A percentile compares a stretch with the other conserved stretches of the same genome.
phyloP scores from a whole-genome alignment of 2,113 vertebrate species.

The Rhea pennata region DNA sequence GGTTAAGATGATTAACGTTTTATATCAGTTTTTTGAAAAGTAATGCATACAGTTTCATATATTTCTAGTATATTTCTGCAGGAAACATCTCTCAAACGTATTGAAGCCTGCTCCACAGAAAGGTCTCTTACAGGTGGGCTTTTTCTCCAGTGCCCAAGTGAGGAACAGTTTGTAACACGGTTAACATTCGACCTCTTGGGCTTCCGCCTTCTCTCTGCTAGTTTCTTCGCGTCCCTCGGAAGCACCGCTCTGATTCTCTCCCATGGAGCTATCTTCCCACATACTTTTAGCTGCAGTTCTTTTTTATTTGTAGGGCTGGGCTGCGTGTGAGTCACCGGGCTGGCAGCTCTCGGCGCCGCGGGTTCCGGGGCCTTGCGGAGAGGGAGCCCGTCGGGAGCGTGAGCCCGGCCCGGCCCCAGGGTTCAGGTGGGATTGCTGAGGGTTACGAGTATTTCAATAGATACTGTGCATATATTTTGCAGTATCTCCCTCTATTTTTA shows the following conservation, averaged over 20 bases:
- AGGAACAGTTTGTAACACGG: not conserved
- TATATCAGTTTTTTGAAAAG: not conserved
- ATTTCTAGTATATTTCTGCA: not conserved
- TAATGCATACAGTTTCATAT: accelerated
- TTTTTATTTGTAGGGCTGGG: not conserved
- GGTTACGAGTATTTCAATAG: accelerated
- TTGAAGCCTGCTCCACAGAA: not conserved
- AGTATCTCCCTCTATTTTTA: not conserved
- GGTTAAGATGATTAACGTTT: not conserved
- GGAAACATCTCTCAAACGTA: not conserved
- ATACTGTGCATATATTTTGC: accelerated
- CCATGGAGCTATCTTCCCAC: accelerated
- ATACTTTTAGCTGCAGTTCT: accelerated
- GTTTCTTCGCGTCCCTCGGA: not conserved
- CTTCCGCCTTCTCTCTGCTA: accelerated
- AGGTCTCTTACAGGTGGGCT: not conserved
- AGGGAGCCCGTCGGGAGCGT: accelerated
- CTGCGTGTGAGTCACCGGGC: accelerated
- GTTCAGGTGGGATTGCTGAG: accelerated
- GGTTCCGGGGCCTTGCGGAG: not conserved
- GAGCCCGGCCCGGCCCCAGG: accelerated
- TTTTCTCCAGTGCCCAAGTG: accelerated
- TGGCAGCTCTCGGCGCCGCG: not conserved
- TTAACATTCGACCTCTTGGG: not conserved
- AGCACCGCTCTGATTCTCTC: not conserved